Evolutionary conservation across 2,113 vertebrate species (phyloP).

Genomic region (Reinhardtius hippoglossoides): DNA sequence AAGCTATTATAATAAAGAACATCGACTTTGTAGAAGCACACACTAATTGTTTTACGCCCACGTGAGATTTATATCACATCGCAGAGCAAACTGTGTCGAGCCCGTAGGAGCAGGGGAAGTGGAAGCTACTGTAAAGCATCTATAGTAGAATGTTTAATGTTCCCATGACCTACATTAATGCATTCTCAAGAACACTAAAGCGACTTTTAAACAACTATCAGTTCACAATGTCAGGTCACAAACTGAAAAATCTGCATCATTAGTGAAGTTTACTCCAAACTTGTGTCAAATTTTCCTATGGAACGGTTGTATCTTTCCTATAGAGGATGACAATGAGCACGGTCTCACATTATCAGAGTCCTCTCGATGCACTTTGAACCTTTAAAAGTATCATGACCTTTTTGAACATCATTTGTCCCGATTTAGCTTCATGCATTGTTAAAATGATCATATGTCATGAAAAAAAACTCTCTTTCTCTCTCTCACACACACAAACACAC

Average conservation of each 20-base stretch:
- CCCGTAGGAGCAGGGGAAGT: neutral
- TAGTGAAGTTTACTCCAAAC: neutral
- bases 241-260: neutral
- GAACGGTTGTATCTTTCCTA: neutral
- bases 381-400: constrained; percentile 7
- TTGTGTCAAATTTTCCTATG: neutral
- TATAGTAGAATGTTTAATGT: neutral
- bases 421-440: constrained; percentile 7
- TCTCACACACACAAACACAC: no score
- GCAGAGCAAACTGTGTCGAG: neutral
- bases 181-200: neutral
- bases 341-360: no score
- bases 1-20: constrained; percentile 18
- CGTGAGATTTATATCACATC: constrained; percentile 2
- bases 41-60: constrained; percentile 9
- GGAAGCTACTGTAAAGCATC: neutral
- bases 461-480: neutral
- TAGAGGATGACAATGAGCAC: neutral
- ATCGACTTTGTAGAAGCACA: neutral
- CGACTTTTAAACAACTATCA: neutral
- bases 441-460: neutral
- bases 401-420: constrained; percentile 9
- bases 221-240: neutral
- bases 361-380: neutral
- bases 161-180: neutral